phyloP scores from a whole-genome alignment of 2,797 vertebrate species.

The Tiaroga cobitis region DNA sequence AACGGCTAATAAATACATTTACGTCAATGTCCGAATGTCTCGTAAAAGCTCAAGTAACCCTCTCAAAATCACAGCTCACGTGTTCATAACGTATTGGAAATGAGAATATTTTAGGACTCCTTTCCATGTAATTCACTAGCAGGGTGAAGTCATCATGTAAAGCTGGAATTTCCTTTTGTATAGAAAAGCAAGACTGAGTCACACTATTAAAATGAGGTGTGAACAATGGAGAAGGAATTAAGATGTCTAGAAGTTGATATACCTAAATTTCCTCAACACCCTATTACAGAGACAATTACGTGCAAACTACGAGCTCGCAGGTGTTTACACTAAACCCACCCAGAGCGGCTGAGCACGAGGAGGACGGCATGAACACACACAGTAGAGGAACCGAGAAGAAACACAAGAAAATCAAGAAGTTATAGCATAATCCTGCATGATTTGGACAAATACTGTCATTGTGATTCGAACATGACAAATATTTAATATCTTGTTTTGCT shows the following conservation, averaged over 20 bases:
- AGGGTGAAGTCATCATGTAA: background rate
- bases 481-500: background rate
- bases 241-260: slow-evolving; percentile 54
- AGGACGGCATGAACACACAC: slow-evolving; percentile 66
- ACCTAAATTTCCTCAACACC: slow-evolving; percentile 56
- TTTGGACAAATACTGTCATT: background rate
- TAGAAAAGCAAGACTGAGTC: slow-evolving; percentile 71
- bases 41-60: slow-evolving; percentile 18
- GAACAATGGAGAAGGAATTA: slow-evolving; percentile 61
- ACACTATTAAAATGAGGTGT: slow-evolving; percentile 26
- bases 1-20: slow-evolving; percentile 42
- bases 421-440: background rate
- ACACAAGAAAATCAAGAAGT: slow-evolving; percentile 47
- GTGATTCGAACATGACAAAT: background rate
- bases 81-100: background rate
- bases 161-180: slow-evolving; percentile 62
- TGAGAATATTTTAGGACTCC: background rate
- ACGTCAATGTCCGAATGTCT: slow-evolving; percentile 9
- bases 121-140: background rate
- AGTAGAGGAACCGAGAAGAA: slow-evolving; percentile 88
- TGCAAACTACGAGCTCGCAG: slow-evolving; percentile 36
- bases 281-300: slow-evolving; percentile 59
- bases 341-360: slow-evolving; percentile 52
- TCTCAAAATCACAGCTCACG: background rate
- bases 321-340: slow-evolving; percentile 30